Percentiles rank a stretch among this genome's conserved stretches.
Conservation (phyloP, 2,888 invertebrate genomes). For the Girardia tigrina region DNA sequence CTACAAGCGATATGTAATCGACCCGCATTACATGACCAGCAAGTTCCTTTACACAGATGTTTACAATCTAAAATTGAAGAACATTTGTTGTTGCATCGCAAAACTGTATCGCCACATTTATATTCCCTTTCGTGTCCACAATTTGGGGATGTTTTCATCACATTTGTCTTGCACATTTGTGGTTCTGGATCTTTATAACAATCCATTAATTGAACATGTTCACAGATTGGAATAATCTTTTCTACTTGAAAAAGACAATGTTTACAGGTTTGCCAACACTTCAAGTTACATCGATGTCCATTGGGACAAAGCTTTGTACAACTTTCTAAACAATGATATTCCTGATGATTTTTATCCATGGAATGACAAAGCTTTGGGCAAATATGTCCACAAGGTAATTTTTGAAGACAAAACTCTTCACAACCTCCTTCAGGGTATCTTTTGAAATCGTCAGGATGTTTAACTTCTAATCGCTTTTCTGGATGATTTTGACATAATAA, state of each 20-base stretch:
- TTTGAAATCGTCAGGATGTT: slow-evolving; percentile 38
- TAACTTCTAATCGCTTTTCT: slow-evolving; percentile 35
- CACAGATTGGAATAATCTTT: slow-evolving; percentile 41
- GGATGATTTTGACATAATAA: slow-evolving; percentile 39
- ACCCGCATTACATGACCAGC: slow-evolving; percentile 41
- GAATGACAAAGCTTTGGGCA: slow-evolving; percentile 58
- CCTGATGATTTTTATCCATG: slow-evolving; percentile 54
- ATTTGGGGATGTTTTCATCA: not conserved
- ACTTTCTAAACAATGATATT: slow-evolving; percentile 43
- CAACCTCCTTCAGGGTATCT: slow-evolving; percentile 55
- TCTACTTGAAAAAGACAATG: not conserved
- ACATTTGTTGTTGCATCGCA: slow-evolving; percentile 40
- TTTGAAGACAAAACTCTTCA: slow-evolving; percentile 53
- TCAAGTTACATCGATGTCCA: slow-evolving; percentile 31
- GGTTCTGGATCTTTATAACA: slow-evolving; percentile 45
- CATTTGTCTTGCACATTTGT: not conserved
- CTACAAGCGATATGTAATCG: slow-evolving; percentile 1
- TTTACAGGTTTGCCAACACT: slow-evolving; percentile 27
- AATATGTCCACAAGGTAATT: slow-evolving; percentile 57
- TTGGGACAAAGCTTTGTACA: slow-evolving; percentile 40
- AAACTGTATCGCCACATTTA: not conserved
- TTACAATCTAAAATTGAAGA: slow-evolving; percentile 40
- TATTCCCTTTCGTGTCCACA: not conserved
- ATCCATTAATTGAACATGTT: slow-evolving; percentile 42
- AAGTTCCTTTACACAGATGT: slow-evolving; percentile 45